Percentiles rank a stretch among this genome's conserved stretches.
Evolutionary conservation across 53 echinoderm and acorn worm species (phyloP).

Genomic region (Apostichopus leukothele): DNA sequence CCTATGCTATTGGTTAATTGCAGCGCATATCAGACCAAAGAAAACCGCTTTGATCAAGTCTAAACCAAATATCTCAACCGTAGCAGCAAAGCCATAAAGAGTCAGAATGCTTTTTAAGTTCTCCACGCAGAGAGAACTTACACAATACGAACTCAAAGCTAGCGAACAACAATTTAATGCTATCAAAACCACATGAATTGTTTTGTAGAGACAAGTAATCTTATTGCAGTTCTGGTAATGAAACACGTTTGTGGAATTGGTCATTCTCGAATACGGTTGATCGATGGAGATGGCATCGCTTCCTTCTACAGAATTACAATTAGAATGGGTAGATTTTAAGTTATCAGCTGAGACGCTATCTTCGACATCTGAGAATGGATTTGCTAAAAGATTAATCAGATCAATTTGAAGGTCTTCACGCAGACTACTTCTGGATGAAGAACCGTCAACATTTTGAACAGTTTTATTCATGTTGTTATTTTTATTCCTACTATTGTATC

Average conservation of each 20-base stretch:
- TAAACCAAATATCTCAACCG: not conserved
- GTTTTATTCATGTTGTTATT: conserved; percentile 26
- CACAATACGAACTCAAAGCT: conserved; percentile 12
- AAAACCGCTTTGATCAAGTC: conserved; percentile 32
- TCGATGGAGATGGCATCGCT: no score
- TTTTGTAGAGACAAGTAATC: not conserved
- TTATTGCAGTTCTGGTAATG: not conserved
- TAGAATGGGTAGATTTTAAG: not conserved
- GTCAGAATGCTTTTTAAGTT: not conserved
- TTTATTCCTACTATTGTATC: not conserved
- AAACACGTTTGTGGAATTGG: not conserved
- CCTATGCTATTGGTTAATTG: no score
- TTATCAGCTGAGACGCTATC: not conserved
- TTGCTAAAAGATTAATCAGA: not conserved
- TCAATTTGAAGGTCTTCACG: not conserved
- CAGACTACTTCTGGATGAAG: not conserved
- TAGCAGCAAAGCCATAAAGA: not conserved
- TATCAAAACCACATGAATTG: not conserved
- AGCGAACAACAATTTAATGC: not conserved
- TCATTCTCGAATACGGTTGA: not conserved
- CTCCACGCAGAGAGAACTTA: not conserved
- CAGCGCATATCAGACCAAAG: not conserved
- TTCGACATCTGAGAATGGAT: not conserved
- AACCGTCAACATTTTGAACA: not conserved
- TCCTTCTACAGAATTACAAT: no score